Percentiles rank a stretch among this genome's conserved stretches.
phyloP scores from a whole-genome alignment of 2,888 invertebrate genomes.

The Drosophila kambysellisi region DNA sequence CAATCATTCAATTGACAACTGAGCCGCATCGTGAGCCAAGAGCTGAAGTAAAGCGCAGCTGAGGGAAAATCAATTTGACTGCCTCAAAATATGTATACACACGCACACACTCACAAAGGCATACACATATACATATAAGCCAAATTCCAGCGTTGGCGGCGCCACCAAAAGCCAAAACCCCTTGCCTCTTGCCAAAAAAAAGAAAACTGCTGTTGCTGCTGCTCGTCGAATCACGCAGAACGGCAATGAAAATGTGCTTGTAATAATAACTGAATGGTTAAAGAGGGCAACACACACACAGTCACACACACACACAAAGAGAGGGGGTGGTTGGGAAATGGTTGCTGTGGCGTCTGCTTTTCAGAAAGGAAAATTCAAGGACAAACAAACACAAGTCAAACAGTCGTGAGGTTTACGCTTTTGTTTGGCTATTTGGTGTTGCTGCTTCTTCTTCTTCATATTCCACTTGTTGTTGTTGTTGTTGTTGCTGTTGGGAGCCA shows the following conservation, averaged over 20 bases:
- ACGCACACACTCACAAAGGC: neutral
- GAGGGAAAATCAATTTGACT: conserved; percentile 70
- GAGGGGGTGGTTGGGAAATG: neutral
- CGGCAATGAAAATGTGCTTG: conserved; percentile 79
- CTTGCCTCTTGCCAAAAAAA: neutral
- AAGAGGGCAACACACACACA: neutral
- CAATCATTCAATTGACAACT: conserved; percentile 80
- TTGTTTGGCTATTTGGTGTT: conserved; percentile 40
- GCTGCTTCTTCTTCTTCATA: conserved; percentile 10
- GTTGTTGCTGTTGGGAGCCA: conserved; percentile 13
- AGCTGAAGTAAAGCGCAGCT: conserved; percentile 41
- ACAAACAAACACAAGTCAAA: conserved; percentile 81
- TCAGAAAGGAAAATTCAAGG: conserved; percentile 75
- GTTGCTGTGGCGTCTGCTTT: conserved; percentile 56
- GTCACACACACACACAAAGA: neutral
- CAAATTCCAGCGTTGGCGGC: conserved; percentile 64
- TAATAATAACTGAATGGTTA: conserved; percentile 69
- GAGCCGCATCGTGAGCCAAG: conserved; percentile 48
- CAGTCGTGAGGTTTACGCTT: conserved; percentile 67
- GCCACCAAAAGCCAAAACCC: conserved; percentile 56
- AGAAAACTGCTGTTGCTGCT: neutral
- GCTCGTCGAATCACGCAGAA: conserved; percentile 34
- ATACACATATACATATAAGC: conserved; percentile 9
- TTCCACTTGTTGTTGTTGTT: neutral
- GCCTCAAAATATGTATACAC: conserved; percentile 37